phyloP scores from a whole-genome alignment of 2,797 vertebrate species.

The Parotocinclus haroldoi region DNA sequence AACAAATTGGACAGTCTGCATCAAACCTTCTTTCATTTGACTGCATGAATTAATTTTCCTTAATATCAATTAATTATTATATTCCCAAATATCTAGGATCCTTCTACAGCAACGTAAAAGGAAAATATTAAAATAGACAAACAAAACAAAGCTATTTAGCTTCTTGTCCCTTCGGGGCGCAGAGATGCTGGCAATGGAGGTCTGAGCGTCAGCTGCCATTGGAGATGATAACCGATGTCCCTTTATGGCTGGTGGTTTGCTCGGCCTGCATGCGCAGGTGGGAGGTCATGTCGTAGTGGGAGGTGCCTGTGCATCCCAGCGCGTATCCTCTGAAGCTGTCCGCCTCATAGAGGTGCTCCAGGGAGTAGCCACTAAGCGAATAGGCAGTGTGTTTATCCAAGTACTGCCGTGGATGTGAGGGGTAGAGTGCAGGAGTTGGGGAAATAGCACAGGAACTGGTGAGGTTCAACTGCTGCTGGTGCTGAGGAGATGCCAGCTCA shows the following conservation, averaged over 20 bases:
- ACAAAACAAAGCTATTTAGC: slow-evolving; percentile 16
- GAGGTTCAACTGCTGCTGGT: slow-evolving; percentile 70
- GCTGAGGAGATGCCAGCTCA: slow-evolving; percentile 79
- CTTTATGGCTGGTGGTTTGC: slow-evolving; percentile 85
- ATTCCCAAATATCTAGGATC: slow-evolving; percentile 1
- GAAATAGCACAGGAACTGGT: slow-evolving; percentile 57
- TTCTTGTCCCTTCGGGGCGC: slow-evolving; percentile 10
- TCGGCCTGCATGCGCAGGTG: slow-evolving; percentile 89
- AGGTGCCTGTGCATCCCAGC: slow-evolving; percentile 75
- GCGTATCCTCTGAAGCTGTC: slow-evolving; percentile 89
- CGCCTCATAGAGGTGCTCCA: slow-evolving; percentile 90
- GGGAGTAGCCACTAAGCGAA: slow-evolving; percentile 86
- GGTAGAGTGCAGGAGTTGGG: slow-evolving; percentile 76
- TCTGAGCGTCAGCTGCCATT: slow-evolving; percentile 88
- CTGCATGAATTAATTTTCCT: slow-evolving; percentile 25
- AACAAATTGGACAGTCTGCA: slow-evolving; percentile 11
- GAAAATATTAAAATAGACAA: slow-evolving; percentile 18
- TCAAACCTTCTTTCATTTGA: slow-evolving; percentile 18
- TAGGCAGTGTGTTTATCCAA: slow-evolving; percentile 89
- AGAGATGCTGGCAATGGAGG: not conserved
- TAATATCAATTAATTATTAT: too few species aligned
- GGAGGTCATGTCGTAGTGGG: slow-evolving; percentile 84
- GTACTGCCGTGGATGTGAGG: slow-evolving; percentile 76
- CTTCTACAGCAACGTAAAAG: slow-evolving; percentile 23
- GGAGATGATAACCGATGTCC: slow-evolving; percentile 95